Conservation (phyloP, 2,113 vertebrate species). For the Sylvilagus bachmani region DNA sequence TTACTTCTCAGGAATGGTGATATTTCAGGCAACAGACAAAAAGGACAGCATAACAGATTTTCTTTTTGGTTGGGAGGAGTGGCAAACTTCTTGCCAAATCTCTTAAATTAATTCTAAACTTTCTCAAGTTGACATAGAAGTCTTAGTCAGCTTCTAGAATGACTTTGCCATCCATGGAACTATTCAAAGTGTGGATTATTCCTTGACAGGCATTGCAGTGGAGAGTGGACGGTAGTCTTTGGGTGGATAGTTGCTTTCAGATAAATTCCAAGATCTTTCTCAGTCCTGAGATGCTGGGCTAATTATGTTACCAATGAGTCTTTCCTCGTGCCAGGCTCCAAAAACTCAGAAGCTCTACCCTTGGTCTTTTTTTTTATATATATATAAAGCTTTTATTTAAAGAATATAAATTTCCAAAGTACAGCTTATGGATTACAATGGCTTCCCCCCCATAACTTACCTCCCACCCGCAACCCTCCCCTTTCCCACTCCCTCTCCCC, state of each 20-base stretch:
- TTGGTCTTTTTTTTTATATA: constrained; percentile 9
- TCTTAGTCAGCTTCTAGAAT: not conserved
- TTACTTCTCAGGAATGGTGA: not conserved
- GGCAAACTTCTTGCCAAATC: not conserved
- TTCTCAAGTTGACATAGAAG: not conserved
- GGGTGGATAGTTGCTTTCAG: not conserved
- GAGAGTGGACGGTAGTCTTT: not conserved
- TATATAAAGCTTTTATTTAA: too few relatives aligned
- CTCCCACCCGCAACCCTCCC: too few relatives aligned
- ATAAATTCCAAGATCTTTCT: constrained; percentile 43
- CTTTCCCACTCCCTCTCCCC: too few relatives aligned
- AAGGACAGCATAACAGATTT: not conserved
- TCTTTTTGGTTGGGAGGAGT: not conserved
- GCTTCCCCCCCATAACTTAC: too few relatives aligned
- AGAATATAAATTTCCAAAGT: too few relatives aligned
- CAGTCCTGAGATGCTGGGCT: not conserved
- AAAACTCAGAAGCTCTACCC: not conserved
- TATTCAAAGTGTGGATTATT: not conserved
- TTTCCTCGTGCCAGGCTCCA: not conserved
- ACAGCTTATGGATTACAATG: too few relatives aligned
- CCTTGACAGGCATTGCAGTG: not conserved
- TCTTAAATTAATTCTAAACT: not conserved
- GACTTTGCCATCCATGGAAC: not conserved
- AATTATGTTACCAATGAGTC: not conserved
- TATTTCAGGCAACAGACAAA: not conserved